Evolutionary conservation across 2,797 vertebrate species (phyloP).

Genomic region (Eospalax fontanierii): DNA sequence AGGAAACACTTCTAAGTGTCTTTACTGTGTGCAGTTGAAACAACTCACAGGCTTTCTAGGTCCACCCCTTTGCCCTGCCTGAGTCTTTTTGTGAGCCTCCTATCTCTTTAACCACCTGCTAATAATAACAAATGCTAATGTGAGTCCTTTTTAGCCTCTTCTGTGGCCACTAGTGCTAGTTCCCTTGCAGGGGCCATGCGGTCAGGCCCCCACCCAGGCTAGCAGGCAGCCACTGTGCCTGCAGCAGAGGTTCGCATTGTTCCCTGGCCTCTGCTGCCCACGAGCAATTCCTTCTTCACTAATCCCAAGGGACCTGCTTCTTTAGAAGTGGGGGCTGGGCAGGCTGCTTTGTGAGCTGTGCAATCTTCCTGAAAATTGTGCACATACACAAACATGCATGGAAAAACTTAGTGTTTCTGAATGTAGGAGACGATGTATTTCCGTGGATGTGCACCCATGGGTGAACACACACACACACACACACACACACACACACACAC

Average conservation of each 20-base stretch:
- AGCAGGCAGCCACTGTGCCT: slow-evolving; percentile 84
- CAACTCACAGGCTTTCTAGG: slow-evolving; percentile 56
- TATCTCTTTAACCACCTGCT: slow-evolving; percentile 90
- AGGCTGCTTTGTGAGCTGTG: slow-evolving; percentile 88
- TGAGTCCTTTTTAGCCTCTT: slow-evolving; percentile 86
- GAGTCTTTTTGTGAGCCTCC: slow-evolving; percentile 59
- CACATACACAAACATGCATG: slow-evolving; percentile 66
- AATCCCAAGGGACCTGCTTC: slow-evolving; percentile 90
- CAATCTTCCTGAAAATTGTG: slow-evolving; percentile 89
- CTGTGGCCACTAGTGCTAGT: slow-evolving; percentile 87
- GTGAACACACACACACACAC: neutral
- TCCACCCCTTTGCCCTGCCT: slow-evolving; percentile 57
- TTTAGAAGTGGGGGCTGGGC: slow-evolving; percentile 90
- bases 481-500: neutral
- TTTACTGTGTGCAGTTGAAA: slow-evolving; percentile 36
- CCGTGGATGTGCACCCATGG: neutral
- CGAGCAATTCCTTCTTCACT: slow-evolving; percentile 89
- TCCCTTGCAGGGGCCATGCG: slow-evolving; percentile 87
- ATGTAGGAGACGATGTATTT: slow-evolving; percentile 28
- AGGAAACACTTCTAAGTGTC: slow-evolving; percentile 49
- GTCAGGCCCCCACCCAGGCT: slow-evolving; percentile 88
- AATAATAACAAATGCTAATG: slow-evolving; percentile 89
- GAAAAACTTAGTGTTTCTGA: slow-evolving; percentile 36
- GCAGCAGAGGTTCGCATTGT: slow-evolving; percentile 91
- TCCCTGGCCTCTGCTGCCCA: slow-evolving; percentile 91